Evolutionary conservation across 64 coral and sea anemone species (phyloP).

Genomic region (Hydrozoanthus tunicans): DNA sequence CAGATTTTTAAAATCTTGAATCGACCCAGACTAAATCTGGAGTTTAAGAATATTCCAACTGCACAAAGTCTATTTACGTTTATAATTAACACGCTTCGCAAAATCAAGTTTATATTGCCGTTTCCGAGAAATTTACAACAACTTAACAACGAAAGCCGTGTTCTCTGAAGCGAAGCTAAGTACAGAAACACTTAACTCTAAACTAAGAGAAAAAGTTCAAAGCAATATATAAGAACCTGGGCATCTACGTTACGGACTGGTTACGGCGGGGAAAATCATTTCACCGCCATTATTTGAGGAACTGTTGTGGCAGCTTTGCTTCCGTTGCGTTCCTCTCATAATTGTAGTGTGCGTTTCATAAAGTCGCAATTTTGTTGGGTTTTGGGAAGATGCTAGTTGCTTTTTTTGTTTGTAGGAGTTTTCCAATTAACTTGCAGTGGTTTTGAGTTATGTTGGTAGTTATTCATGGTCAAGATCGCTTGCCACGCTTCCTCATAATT

Average conservation of each 20-base stretch:
- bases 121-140: slow-evolving; percentile 64
- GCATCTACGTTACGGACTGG: slow-evolving; percentile 49
- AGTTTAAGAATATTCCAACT: slow-evolving; percentile 70
- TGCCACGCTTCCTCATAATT: slow-evolving; percentile 90
- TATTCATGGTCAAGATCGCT: slow-evolving; percentile 79
- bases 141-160: slow-evolving; percentile 37
- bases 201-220: slow-evolving; percentile 56
- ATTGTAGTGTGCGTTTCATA: slow-evolving; percentile 62
- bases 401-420: slow-evolving; percentile 94
- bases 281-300: slow-evolving; percentile 60
- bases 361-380: slow-evolving; percentile 46
- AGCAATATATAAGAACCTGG: slow-evolving; percentile 68
- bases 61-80: slow-evolving; percentile 83
- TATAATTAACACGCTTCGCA: slow-evolving; percentile 87
- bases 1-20: slow-evolving; percentile 31
- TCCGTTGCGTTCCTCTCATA: slow-evolving; percentile 59
- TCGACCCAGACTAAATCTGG: slow-evolving; percentile 43
- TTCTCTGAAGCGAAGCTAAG: slow-evolving; percentile 67
- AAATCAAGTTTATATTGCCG: slow-evolving; percentile 82
- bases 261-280: slow-evolving; percentile 53
- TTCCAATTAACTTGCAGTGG: slow-evolving; percentile 92
- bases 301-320: slow-evolving; percentile 57
- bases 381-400: slow-evolving; percentile 46
- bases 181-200: slow-evolving; percentile 74
- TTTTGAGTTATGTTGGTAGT: slow-evolving; percentile 87